A percentile compares a stretch with the other conserved stretches of the same genome.
phyloP scores from a whole-genome alignment of 2,797 vertebrate genomes.

The Acestrorhynchus altus region DNA sequence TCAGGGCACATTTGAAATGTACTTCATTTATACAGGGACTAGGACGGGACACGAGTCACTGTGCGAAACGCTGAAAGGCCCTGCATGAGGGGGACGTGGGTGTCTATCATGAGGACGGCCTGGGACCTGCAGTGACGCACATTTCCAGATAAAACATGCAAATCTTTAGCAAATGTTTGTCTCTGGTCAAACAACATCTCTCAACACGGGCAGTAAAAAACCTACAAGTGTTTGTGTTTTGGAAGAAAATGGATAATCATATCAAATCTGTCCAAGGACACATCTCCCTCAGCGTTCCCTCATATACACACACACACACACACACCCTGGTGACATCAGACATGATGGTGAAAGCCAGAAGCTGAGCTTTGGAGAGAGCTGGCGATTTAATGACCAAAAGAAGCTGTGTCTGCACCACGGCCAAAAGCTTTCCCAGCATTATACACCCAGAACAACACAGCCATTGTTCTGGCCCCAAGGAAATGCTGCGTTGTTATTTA shows the following conservation, averaged over 20 bases:
- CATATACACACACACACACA: background rate
- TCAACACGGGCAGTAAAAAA: background rate
- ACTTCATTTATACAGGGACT: too few species aligned
- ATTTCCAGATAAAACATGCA: background rate
- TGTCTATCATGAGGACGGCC: background rate
- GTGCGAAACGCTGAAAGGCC: background rate
- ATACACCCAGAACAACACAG: slow-evolving; percentile 45
- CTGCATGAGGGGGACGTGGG: slow-evolving; percentile 2
- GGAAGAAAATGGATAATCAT: background rate
- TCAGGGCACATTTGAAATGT: too few species aligned
- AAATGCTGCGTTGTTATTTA: slow-evolving; percentile 47
- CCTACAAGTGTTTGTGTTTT: background rate
- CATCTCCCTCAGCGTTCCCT: background rate
- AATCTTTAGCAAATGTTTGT: background rate
- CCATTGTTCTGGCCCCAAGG: slow-evolving; percentile 47
- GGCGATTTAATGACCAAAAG: slow-evolving; percentile 27
- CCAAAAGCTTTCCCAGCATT: slow-evolving; percentile 45
- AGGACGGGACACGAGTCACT: too few species aligned
- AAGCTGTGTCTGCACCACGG: slow-evolving; percentile 6
- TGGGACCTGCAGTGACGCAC: background rate
- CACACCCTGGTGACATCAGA: slow-evolving; percentile 28
- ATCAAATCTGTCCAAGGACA: background rate
- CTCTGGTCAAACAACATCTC: background rate
- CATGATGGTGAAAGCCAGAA: slow-evolving; percentile 10
- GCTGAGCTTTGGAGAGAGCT: slow-evolving; percentile 4